phyloP scores from a whole-genome alignment of 2,113 vertebrate species.

The Nerophis lumbriciformis region DNA sequence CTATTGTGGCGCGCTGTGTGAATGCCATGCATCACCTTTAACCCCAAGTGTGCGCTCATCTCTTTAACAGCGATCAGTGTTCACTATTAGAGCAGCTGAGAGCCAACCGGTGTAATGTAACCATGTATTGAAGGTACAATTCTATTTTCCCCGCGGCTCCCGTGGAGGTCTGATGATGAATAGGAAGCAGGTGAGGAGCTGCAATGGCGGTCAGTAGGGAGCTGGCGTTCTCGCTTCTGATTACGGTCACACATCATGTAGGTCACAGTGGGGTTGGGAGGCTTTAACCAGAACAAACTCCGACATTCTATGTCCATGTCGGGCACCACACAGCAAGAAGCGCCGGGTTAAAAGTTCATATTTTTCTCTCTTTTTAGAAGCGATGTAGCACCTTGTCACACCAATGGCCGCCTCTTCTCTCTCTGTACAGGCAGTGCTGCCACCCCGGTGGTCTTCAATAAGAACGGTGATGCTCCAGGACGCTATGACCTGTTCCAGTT shows the following conservation, averaged over 20 bases:
- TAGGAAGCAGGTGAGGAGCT: constrained; percentile 32
- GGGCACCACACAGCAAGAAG: constrained; percentile 4
- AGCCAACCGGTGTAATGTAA: constrained; percentile 3
- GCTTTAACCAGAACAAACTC: constrained; percentile 7
- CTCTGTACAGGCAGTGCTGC: constrained; percentile 63
- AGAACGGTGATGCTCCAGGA: constrained; percentile 69
- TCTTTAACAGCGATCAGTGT: constrained; percentile 12
- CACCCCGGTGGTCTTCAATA: constrained; percentile 69
- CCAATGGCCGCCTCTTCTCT: constrained; percentile 1
- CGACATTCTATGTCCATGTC: constrained; percentile 3
- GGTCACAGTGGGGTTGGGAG: constrained; percentile 23
- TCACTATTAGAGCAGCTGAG: constrained; percentile 10
- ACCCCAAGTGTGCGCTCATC: constrained; percentile 14
- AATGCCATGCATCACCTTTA: constrained; percentile 30
- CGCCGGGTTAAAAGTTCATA: constrained; percentile 19
- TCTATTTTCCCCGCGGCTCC: constrained; percentile 12
- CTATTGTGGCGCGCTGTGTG: constrained; percentile 39
- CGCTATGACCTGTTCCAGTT: constrained; percentile 75
- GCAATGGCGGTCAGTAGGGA: constrained; percentile 33
- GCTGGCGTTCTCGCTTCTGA: constrained; percentile 1
- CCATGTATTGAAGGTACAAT: constrained; percentile 13
- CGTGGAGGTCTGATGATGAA: constrained; percentile 31
- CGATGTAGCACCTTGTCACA: constrained; percentile 3
- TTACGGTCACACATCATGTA: constrained; percentile 26
- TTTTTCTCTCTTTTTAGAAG: neutral